Conservation (phyloP, 1,140 invertebrate species). For the Drosophila mauritiana region DNA sequence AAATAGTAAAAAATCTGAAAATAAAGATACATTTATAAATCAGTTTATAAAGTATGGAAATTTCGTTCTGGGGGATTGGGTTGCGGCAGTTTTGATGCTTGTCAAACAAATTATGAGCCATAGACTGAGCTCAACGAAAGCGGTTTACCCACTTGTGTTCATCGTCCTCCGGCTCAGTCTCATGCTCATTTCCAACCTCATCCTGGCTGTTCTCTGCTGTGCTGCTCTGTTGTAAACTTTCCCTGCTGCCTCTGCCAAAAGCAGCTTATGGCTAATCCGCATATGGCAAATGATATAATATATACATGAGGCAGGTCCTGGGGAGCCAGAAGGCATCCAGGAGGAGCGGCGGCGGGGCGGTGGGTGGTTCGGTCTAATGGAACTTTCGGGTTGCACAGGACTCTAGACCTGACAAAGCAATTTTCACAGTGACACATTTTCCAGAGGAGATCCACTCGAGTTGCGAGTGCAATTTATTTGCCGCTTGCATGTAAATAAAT, state of each 20-base stretch:
- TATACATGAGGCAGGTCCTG: slow-evolving; percentile 29
- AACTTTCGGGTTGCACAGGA: slow-evolving; percentile 46
- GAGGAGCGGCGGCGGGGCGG: background rate
- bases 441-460: slow-evolving; percentile 12
- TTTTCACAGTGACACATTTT: slow-evolving; percentile 70
- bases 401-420: slow-evolving; percentile 65
- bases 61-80: background rate
- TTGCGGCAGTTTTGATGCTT: slow-evolving; percentile 64
- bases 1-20: background rate
- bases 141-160: slow-evolving; percentile 62
- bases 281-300: slow-evolving; percentile 81
- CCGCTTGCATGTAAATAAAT: slow-evolving; percentile 52
- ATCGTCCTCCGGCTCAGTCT: slow-evolving; percentile 20
- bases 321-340: background rate
- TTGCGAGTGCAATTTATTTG: slow-evolving; percentile 63
- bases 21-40: too few relatives aligned
- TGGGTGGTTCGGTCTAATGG: slow-evolving; percentile 1
- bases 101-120: slow-evolving; percentile 79
- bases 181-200: slow-evolving; percentile 30
- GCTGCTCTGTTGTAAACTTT: slow-evolving; percentile 57
- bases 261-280: slow-evolving; percentile 74
- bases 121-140: slow-evolving; percentile 60
- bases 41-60: background rate
- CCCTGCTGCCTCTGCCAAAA: slow-evolving; percentile 37
- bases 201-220: slow-evolving; percentile 17